Evolutionary conservation across 2,797 vertebrate species (phyloP).

Genomic region (Hydrocynus forskahlii): DNA sequence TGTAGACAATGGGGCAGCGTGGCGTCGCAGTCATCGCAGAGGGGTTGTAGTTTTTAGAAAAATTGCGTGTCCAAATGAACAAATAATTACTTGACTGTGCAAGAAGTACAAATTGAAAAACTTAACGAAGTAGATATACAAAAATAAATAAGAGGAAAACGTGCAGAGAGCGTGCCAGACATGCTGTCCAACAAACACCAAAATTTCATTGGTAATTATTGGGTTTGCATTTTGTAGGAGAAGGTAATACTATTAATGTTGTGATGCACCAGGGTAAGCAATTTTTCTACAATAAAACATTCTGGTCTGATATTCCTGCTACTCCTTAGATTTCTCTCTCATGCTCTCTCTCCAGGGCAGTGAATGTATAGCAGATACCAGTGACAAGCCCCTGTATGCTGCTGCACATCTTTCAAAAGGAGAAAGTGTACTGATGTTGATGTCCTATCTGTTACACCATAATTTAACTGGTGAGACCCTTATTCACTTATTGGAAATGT

Average conservation of each 20-base stretch:
- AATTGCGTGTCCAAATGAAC: no score
- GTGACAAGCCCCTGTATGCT: slow-evolving; percentile 38
- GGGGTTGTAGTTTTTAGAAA: no score
- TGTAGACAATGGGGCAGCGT: no score
- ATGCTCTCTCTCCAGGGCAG: slow-evolving; percentile 7
- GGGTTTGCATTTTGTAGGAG: not conserved
- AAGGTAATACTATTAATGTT: not conserved
- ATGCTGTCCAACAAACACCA: not conserved
- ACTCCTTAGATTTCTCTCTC: not conserved
- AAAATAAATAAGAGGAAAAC: no score
- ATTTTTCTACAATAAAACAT: not conserved
- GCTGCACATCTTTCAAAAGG: slow-evolving; percentile 34
- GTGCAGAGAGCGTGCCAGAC: no score
- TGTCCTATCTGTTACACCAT: slow-evolving; percentile 24
- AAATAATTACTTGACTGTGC: no score
- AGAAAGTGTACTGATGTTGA: slow-evolving; percentile 33
- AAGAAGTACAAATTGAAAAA: no score
- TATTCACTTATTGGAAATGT: slow-evolving; percentile 11
- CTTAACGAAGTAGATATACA: no score
- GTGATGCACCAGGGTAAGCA: not conserved
- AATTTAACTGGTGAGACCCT: not conserved
- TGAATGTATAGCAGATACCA: not conserved
- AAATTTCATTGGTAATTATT: not conserved
- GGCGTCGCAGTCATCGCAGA: no score
- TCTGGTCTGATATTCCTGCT: not conserved